phyloP scores from a whole-genome alignment of 2,113 vertebrate genomes.

The Tetrax tetrax region DNA sequence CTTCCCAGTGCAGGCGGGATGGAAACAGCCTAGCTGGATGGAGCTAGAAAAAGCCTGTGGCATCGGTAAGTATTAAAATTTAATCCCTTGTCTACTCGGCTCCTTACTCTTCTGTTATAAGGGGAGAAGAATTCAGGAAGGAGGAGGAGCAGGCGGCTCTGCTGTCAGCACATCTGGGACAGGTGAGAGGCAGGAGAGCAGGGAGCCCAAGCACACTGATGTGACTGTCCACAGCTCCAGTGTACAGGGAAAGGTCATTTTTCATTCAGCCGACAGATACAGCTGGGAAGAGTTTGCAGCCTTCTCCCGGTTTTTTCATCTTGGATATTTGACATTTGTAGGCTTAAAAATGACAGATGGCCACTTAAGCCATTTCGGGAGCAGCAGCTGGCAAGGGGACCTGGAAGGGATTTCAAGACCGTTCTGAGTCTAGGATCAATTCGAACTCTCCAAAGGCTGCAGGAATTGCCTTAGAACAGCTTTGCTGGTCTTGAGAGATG shows the following conservation, averaged over 20 bases:
- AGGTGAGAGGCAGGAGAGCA: not conserved
- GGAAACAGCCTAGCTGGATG: not conserved
- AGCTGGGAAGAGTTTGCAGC: not conserved
- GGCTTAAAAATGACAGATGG: constrained; percentile 7
- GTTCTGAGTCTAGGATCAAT: not conserved
- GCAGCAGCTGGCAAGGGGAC: not conserved
- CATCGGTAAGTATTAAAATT: not conserved
- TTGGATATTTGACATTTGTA: not conserved
- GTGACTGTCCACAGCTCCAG: not conserved
- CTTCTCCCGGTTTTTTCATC: not conserved
- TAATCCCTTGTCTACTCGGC: not conserved
- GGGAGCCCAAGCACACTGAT: not conserved
- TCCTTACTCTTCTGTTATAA: not conserved
- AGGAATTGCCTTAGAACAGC: not conserved
- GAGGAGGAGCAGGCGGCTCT: not conserved
- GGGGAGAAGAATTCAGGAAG: not conserved
- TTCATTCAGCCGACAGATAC: not conserved
- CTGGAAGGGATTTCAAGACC: not conserved
- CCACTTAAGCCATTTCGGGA: not conserved
- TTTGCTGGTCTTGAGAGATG: not conserved
- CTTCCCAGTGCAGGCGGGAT: not conserved
- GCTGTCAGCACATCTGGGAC: not conserved
- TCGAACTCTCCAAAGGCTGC: not conserved
- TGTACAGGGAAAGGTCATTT: not conserved
- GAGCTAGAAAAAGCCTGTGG: not conserved